Evolutionary conservation across 1,140 invertebrate species (phyloP).

Genomic region (Drosophila ficusphila): DNA sequence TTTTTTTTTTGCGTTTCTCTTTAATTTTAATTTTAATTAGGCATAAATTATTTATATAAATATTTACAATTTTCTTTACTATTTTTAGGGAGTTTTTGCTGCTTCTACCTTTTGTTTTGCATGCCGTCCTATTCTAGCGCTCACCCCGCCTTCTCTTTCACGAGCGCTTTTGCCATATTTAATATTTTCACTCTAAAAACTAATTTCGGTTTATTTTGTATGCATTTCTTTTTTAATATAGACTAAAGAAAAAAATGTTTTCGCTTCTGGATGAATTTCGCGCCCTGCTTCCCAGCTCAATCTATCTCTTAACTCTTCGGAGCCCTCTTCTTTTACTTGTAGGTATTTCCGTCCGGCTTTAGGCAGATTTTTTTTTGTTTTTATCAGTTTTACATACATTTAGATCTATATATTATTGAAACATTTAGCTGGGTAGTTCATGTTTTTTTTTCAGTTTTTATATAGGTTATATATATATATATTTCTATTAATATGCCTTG

Average conservation of each 20-base stretch:
- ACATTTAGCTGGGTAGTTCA: conserved; percentile 69
- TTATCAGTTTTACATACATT: conserved; percentile 65
- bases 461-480: conserved; percentile 44
- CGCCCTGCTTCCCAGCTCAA: background rate
- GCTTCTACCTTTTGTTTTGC: conserved; percentile 3
- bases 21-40: conserved; percentile 62
- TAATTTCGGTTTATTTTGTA: conserved; percentile 42
- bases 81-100: conserved; percentile 47
- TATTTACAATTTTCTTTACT: conserved; percentile 73
- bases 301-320: conserved; percentile 7
- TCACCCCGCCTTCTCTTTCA: conserved; percentile 23
- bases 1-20: conserved; percentile 31
- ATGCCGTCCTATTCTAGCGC: conserved; percentile 11
- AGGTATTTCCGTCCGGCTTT: conserved; percentile 21
- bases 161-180: conserved; percentile 33
- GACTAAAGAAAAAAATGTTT: conserved; percentile 64
- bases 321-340: conserved; percentile 5
- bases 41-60: conserved; percentile 74
- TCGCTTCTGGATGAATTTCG: conserved; percentile 13
- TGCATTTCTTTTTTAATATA: conserved; percentile 19
- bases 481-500: conserved; percentile 68
- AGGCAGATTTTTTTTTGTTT: conserved; percentile 51
- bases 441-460: conserved; percentile 31
- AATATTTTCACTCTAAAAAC: conserved; percentile 51
- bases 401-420: conserved; percentile 72